phyloP scores from a whole-genome alignment of 2,888 invertebrate species.

The Strigamia transsilvanica region DNA sequence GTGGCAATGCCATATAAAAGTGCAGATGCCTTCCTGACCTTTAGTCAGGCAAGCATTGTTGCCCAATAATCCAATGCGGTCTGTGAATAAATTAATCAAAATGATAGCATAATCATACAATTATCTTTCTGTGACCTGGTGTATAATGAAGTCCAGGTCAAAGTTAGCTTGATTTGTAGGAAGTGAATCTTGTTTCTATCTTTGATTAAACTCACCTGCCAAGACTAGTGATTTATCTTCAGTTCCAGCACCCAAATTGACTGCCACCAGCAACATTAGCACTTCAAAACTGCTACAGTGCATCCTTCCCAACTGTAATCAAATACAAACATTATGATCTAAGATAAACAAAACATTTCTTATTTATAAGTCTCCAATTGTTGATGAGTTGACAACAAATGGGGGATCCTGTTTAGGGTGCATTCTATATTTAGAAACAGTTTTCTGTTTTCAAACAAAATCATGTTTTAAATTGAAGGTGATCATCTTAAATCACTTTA shows the following conservation, averaged over 20 bases:
- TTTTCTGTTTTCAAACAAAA: no score
- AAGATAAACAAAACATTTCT: no score
- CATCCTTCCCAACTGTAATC: constrained; percentile 23
- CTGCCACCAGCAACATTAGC: constrained; percentile 20
- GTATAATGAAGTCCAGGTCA: constrained; percentile 7
- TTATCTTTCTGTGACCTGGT: neutral
- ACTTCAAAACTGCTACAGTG: neutral
- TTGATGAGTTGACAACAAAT: no score
- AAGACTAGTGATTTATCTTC: neutral
- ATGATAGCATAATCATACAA: neutral
- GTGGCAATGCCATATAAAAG: constrained; percentile 91
- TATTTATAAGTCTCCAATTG: no score
- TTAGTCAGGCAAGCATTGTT: constrained; percentile 53
- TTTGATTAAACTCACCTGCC: constrained; percentile 7
- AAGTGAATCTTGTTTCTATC: constrained; percentile 19
- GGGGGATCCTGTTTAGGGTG: no score
- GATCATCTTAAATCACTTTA: no score
- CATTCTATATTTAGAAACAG: no score
- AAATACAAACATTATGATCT: neutral
- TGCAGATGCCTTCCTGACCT: constrained; percentile 79
- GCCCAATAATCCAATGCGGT: neutral
- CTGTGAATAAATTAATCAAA: constrained; percentile 6
- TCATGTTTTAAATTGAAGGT: no score
- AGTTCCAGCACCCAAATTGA: neutral
- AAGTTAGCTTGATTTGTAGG: neutral